Evolutionary conservation across 1,140 invertebrate genomes (phyloP), one percentile per base, ranked within the genome.

Genomic region (Parapsyche elsis): DNA sequence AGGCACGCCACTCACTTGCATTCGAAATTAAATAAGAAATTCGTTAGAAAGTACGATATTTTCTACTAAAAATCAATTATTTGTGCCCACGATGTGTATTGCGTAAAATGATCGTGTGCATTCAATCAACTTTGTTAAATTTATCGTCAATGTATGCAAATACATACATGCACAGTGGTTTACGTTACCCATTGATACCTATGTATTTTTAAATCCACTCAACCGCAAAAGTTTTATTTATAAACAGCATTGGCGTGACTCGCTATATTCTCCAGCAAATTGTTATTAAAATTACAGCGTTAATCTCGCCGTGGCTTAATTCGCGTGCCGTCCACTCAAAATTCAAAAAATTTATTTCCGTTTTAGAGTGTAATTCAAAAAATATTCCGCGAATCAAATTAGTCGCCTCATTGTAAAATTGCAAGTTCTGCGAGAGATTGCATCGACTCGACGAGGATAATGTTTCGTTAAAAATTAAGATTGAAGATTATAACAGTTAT

Each of bases 311-410:
- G 16, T 53, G 16, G 16, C 2, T 53, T 53, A 10, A 53, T 53
- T 53, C 49, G 49, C 49, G 49, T 53, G 49, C 10, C 10, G 49
- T 12, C 16, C 49, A 53, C 16, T 53, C 16, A 1, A 16, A 53
- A 53, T 53, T 53, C 16, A 53, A 14, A 14, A 5, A 12, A 5
- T 53, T 53, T 16, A 16, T 53, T 53, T 53, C 16, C 49, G 12
- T 53, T 16, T 14, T 53, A 53, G 12, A 53, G 16, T 46, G 45
- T 7, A 46, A 46, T 7, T 46, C 45, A 46, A 46, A 46, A 46
- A 46, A 46, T 12, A 53, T 53, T 53, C 49, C 49, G 49, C 49
- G 49, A 53, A 53, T 53, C 49, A 12, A 53, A 53, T 53, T 53
- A 53, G 49, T 12, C 16, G 12, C 12, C 49, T 38, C 1, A 38